Evolutionary conservation across 2,113 vertebrate genomes (phyloP), one percentile per base, ranked within the genome.

Genomic region (Bubalus kerabau): DNA sequence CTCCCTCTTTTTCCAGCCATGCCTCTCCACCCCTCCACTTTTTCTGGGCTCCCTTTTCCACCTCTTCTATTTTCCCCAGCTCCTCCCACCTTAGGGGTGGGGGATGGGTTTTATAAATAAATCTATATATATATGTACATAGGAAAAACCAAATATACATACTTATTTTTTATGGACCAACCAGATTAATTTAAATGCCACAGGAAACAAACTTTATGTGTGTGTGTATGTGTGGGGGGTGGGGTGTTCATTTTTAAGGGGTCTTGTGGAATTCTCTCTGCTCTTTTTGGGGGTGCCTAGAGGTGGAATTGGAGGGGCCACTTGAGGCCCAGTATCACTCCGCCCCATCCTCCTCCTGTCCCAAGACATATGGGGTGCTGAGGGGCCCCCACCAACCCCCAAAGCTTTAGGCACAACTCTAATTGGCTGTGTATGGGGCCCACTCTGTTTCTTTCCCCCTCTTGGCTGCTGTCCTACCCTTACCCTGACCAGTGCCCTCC

Each of bases 121-220:
- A 98, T 98, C 98, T 98, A 93, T 98, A 98, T 98, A 98, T 97
- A 97, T 95, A 98, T 99, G 98, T 99, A 99, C 97, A 99, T 98
- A 99, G 98, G 97, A 97, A 97, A 97, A 98, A 97, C 85, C 93
- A 98, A 98, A 98, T 98, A 98, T 98, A 99, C 98, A 97, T 98
- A 98, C 98, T 99, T 99, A 99, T 99, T 99, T 99, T 99, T 98
- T 99, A 99, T 98, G 67, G 89, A 98, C 84, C 46, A 97, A 98
- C 89, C 97, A 98, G 98, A 98, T 98, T 99, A 98, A 99, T 99
- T 99, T 99, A 99, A 99, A 98, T 92, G 30, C 87, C 91, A 97
- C 91, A 96, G 94, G 93, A 98, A 96, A 97, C 78, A 98, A 60
- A 95, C 97, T 90, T 40, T 95, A 13, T 95, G 85, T 96, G 84